Percentiles rank a stretch among this genome's conserved stretches.
phyloP scores from a whole-genome alignment of 2,113 vertebrate genomes.

The zebrafish (Danio rerio) region GRCz12tu NC_133188.1:48369001-48369500 shows the following conservation, averaged over 20 bases:
- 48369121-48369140: slow-evolving; percentile 95
- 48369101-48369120: slow-evolving; percentile 98
- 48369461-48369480: too few relatives aligned
- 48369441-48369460: not conserved
- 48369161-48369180: slow-evolving; percentile 96
- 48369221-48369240: slow-evolving; percentile 95
- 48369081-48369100: slow-evolving; percentile 85
- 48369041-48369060: slow-evolving; percentile 94
- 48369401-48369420: not conserved
- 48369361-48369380: slow-evolving; percentile 83
- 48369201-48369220: slow-evolving; percentile 94
- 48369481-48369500: too few relatives aligned
- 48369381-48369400: not conserved
- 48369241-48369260: slow-evolving; percentile 90
- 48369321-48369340: slow-evolving; percentile 93
- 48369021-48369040: slow-evolving; percentile 90
- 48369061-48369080: slow-evolving; percentile 95
- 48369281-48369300: slow-evolving; percentile 97
- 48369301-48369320: slow-evolving; percentile 90
- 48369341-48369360: slow-evolving; percentile 98
- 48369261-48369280: slow-evolving; percentile 95
- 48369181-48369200: slow-evolving; percentile 94
- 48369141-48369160: slow-evolving; percentile 93
- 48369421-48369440: not conserved
- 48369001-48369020: slow-evolving; percentile 90